Conservation (phyloP, 2,888 invertebrate species). For the Lasius platythorax region DNA sequence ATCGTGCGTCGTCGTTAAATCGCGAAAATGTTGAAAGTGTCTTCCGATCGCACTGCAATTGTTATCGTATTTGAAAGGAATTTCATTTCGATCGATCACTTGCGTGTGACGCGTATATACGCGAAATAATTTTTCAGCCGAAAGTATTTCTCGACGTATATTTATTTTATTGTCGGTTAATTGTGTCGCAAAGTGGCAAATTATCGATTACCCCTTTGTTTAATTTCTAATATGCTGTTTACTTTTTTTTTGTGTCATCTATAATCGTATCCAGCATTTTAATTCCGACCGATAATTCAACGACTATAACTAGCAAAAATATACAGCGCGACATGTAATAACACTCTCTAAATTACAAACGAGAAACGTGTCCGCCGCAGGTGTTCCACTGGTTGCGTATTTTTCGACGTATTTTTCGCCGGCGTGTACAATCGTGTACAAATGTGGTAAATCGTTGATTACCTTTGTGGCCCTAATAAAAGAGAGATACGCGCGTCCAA, state of each 20-base stretch:
- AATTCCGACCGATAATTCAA: neutral
- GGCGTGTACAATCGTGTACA: slow-evolving; percentile 31
- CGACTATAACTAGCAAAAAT: slow-evolving; percentile 16
- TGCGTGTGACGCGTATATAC: too few relatives aligned
- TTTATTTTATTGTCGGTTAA: neutral
- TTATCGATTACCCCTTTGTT: neutral
- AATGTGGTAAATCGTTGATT: slow-evolving; percentile 54
- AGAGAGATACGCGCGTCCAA: slow-evolving; percentile 29
- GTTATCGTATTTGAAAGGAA: neutral
- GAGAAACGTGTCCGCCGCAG: slow-evolving; percentile 35
- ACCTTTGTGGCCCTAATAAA: slow-evolving; percentile 47
- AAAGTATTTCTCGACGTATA: neutral
- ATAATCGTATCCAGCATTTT: slow-evolving; percentile 9
- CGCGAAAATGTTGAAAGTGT: slow-evolving; percentile 15
- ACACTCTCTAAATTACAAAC: slow-evolving; percentile 37
- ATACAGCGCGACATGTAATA: slow-evolving; percentile 32
- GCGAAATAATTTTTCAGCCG: neutral
- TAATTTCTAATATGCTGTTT: neutral
- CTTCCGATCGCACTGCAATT: neutral
- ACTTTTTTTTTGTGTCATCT: neutral
- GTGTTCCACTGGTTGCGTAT: slow-evolving; percentile 29
- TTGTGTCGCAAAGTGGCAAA: slow-evolving; percentile 12
- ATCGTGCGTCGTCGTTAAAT: slow-evolving; percentile 8
- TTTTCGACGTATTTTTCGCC: slow-evolving; percentile 39
- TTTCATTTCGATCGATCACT: neutral